Evolutionary conservation across 1,140 invertebrate species (phyloP), one percentile per base, ranked within the genome.

Genomic region (Drosophila tristis): DNA sequence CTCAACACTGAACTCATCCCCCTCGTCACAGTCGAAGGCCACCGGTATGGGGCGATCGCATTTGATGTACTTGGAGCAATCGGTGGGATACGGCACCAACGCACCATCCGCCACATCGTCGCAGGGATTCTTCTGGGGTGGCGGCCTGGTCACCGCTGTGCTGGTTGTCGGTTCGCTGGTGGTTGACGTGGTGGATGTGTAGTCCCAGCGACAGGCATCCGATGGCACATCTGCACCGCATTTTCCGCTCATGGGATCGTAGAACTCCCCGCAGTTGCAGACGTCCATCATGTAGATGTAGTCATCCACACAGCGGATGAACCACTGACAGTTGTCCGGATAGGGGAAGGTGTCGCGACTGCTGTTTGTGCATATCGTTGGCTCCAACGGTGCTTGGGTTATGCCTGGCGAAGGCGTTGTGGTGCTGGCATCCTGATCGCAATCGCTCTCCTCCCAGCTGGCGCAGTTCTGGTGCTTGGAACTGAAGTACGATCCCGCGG

Each of bases 241-340:
- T 5, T 64, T 47, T 9, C 53, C 74, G 1, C 11, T 61, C 9
- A 74, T 62, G 2, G 89, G 89, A 89, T 91, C 72, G 25, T 89
- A 91, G 48, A 81, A 91, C 29, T 91, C 82, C 7, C 74, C 74
- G 20, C 49, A 71, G 39, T 84, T 89, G 25, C 89, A 91, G n/a
- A 85, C 74, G 49, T 85, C 71, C 55, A 85, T 80, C 89, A 91
- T 91, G 48, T 73, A 85, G 26, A 81, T 73, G 16, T 90, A 82
- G 45, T 91, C 76, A 39, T 79, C 61, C 5, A 82, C 70, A 50
- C 90, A 91, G 1, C 84, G 67, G 31, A 90, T 78, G 23, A 80
- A 91, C 68, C 80, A 79, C 39, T 86, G 72, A 49, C 89, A 91
- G 54, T 91, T 81, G 2, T 77, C 68, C 4, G 74, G 72, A 50